A percentile compares a stretch with the other conserved stretches of the same genome.
These are phyloP conservation scores for Hemistola chrysoprasaria DNA, from an alignment of 2,888 invertebrate species.

Conservation along the genomic window DNA sequence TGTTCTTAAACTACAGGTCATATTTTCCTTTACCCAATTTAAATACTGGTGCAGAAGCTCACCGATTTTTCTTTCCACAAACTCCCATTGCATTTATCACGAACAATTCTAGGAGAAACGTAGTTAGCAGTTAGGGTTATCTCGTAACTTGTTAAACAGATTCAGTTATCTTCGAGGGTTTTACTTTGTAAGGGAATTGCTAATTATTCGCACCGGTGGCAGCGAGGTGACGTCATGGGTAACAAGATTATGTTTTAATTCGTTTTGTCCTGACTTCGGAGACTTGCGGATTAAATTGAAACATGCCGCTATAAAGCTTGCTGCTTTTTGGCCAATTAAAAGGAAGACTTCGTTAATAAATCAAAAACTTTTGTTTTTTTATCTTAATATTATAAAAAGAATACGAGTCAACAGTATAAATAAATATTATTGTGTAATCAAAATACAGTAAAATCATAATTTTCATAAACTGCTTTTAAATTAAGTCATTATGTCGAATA, in stretches of 20 bases:
- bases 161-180: constrained; percentile 57
- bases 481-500: constrained; percentile 28
- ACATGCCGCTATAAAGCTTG: constrained; percentile 10
- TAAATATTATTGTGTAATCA: constrained; percentile 9
- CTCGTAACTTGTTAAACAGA: constrained; percentile 57
- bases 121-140: constrained; percentile 17
- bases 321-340: constrained; percentile 1
- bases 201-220: constrained; percentile 66
- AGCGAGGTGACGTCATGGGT: constrained; percentile 40
- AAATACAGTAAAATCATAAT: constrained; percentile 9
- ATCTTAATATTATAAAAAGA: too few species aligned
- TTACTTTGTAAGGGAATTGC: constrained; percentile 49
- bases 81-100: constrained; percentile 8
- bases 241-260: constrained; percentile 30
- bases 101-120: constrained; percentile 12
- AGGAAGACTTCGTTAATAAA: too few species aligned
- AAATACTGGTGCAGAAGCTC: too few species aligned
- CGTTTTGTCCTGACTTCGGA: constrained; percentile 18
- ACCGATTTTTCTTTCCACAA: too few species aligned
- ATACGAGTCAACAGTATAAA: too few species aligned
- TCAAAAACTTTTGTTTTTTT: too few species aligned
- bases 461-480: constrained; percentile 27
- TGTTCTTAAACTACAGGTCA: too few species aligned
- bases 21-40: too few species aligned
- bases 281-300: constrained; percentile 7